Base-by-base conservation (phyloP, 1,140 invertebrate genomes). In the Euwallacea fornicatus region DNA sequence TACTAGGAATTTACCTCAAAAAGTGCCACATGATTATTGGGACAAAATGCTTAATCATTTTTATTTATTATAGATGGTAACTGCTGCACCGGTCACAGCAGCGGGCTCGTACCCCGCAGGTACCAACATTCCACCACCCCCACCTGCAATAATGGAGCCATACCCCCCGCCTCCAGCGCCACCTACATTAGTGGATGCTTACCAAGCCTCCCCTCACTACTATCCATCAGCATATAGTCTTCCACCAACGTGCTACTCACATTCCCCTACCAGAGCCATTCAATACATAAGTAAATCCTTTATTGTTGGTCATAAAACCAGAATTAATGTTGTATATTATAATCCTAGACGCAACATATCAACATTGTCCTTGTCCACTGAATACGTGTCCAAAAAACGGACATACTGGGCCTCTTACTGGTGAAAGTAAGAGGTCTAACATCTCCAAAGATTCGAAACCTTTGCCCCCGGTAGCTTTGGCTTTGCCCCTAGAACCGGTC, bases 371-470 rank as follows among this genome's bases (percentile, higher is more conserved):
- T 77, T 93, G 92, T 86, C 92, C 91, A 84, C 88, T 93, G 86
- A 91, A 93, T 85, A 88, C 91, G 85, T 94, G 91, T 94, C 91
- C 92, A 95, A 95, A 94, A 95, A 95, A 95, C 92, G 92, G 91
- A 89, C 91, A 89, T 94, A 93, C 92, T 94, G 92, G 93, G 88
- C 92, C 92, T 91, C 92, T 92, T 94, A 93, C 92, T 93, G 92
- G 92, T 93, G 86, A 85, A 85, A 87, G 86, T 88, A 88, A 88
- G 87, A 88, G 83, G 86, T 88, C 85, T 84, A 84, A 80, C 75
- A 78, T 78, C 78, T 73, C 77, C 63, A 80, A 82, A 77, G 79
- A 80, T 73, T 76, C 78, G 59, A 73, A 79, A 69, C 76, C 78
- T 66, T 77, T 78, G 56, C 76, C 84, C 59, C 83, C 83, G 58